Evolutionary conservation across 2,797 vertebrate genomes (phyloP).

Genomic region (Ataeniobius toweri): DNA sequence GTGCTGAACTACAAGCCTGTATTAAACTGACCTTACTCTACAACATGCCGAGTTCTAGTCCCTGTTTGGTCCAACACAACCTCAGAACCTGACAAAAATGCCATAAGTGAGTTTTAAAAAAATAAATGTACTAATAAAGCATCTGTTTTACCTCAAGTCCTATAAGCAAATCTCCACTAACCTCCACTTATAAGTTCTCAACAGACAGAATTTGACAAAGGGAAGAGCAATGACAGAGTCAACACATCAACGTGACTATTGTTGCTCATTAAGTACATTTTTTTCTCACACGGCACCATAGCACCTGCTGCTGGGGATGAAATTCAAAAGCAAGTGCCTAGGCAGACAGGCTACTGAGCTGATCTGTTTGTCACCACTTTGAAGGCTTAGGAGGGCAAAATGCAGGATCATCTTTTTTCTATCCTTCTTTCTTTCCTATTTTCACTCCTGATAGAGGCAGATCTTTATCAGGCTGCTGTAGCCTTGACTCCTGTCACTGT

Average conservation of each 20-base stretch:
- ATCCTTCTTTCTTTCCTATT: constrained; percentile 61
- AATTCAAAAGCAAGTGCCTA: constrained; percentile 64
- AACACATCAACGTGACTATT: constrained; percentile 52
- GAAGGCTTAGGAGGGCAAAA: constrained; percentile 62
- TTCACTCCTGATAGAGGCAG: constrained; percentile 68
- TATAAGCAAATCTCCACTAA: constrained; percentile 42
- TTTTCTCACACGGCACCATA: constrained; percentile 40
- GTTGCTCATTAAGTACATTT: constrained; percentile 63
- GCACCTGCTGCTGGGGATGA: constrained; percentile 41
- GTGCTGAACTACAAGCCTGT: too few relatives aligned
- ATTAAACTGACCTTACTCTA: too few relatives aligned
- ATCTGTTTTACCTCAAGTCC: constrained; percentile 30
- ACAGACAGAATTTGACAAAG: constrained; percentile 60
- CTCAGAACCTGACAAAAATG: background rate
- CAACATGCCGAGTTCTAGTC: too few relatives aligned
- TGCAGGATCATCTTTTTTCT: constrained; percentile 72
- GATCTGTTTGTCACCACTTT: constrained; percentile 71
- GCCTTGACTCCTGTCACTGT: constrained; percentile 76
- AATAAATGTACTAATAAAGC: constrained; percentile 30
- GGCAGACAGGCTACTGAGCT: constrained; percentile 46
- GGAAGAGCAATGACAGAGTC: constrained; percentile 61
- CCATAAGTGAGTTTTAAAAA: constrained; percentile 19
- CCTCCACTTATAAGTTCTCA: constrained; percentile 58
- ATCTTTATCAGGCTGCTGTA: constrained; percentile 75
- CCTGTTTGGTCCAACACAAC: too few relatives aligned